A percentile compares a stretch with the other conserved stretches of the same genome.
Conservation (phyloP, 2,888 invertebrate genomes). For the Cephalotes varians region DNA sequence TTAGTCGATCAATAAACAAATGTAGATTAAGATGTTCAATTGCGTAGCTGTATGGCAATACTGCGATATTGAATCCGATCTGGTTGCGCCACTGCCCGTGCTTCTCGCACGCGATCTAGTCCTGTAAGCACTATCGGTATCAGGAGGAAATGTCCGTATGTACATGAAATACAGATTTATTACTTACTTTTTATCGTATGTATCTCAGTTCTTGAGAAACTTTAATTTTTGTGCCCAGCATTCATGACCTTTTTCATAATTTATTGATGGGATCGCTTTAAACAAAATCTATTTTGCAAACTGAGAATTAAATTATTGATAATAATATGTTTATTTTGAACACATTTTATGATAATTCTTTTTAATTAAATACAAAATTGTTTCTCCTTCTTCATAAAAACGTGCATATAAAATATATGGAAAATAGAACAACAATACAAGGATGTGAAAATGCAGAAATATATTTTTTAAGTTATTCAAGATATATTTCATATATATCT, state of each 20-base stretch:
- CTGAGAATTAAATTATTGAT: neutral
- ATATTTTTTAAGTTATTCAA: neutral
- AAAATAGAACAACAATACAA: neutral
- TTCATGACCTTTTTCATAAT: neutral
- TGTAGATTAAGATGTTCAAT: constrained; percentile 41
- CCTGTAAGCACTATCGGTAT: constrained; percentile 58
- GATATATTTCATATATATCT: too few relatives aligned
- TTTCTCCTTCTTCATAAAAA: neutral
- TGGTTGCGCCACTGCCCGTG: constrained; percentile 65
- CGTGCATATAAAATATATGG: neutral
- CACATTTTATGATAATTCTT: neutral
- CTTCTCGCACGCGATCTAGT: constrained; percentile 63
- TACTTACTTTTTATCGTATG: constrained; percentile 44
- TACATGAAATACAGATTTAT: constrained; percentile 65
- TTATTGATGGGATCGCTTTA: neutral
- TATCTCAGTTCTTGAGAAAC: neutral
- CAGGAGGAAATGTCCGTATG: constrained; percentile 59
- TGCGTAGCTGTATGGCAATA: constrained; percentile 15
- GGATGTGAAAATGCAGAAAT: neutral
- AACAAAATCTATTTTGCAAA: constrained; percentile 1
- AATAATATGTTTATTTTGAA: constrained; percentile 28
- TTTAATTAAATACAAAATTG: neutral
- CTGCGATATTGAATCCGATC: constrained; percentile 37
- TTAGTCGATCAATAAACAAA: constrained; percentile 19
- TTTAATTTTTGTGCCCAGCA: neutral